phyloP scores from a whole-genome alignment of 64 coral and sea anemone species.

The Stichodactyla helianthus region DNA sequence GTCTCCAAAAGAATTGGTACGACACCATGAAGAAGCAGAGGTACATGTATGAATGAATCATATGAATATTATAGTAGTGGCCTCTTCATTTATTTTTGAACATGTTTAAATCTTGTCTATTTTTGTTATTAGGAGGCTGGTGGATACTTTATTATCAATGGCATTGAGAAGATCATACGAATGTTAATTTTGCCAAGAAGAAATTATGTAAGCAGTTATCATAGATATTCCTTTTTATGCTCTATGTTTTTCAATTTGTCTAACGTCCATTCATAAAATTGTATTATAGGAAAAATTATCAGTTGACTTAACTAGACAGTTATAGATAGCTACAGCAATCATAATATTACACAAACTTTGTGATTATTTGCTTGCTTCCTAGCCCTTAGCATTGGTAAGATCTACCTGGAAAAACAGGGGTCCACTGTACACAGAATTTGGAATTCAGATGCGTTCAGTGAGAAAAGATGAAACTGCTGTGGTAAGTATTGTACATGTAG shows the following conservation, averaged over 20 bases:
- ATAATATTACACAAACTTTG: neutral
- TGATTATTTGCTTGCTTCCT: neutral
- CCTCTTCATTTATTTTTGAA: neutral
- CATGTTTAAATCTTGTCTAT: neutral
- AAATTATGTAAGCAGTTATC: constrained; percentile 81
- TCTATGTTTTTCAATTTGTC: no score
- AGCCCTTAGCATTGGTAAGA: constrained; percentile 69
- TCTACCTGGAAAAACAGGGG: constrained; percentile 80
- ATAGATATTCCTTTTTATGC: neutral
- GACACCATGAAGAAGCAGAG: constrained; percentile 88
- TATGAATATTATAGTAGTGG: neutral
- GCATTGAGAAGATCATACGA: constrained; percentile 93
- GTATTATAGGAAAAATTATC: no score
- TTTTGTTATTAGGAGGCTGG: constrained; percentile 73
- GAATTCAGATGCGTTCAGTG: constrained; percentile 91
- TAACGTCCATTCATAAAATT: no score
- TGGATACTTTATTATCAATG: constrained; percentile 97
- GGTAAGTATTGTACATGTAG: constrained; percentile 47
- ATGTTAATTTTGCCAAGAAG: constrained; percentile 97
- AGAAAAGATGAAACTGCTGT: constrained; percentile 81
- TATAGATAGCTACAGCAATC: no score
- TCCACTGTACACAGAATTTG: constrained; percentile 92
- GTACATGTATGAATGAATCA: constrained; percentile 21
- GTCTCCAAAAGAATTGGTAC: constrained; percentile 70
- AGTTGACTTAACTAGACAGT: no score